phyloP scores from a whole-genome alignment of 2,113 vertebrate species.

The Peromyscus maniculatus region DNA sequence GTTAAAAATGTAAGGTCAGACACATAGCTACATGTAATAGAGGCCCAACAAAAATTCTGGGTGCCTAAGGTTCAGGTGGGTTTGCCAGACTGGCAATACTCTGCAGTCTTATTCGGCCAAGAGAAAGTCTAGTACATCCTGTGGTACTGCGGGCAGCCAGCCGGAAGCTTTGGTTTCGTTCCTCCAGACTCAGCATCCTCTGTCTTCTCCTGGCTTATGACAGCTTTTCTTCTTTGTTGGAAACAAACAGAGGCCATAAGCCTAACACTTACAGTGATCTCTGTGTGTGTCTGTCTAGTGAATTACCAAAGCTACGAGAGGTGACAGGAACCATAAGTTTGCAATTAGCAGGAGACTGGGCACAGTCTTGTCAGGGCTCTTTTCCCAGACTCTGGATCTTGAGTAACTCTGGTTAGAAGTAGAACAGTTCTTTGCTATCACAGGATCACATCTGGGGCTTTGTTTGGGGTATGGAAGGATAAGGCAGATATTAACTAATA shows the following conservation, averaged over 20 bases:
- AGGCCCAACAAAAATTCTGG: neutral
- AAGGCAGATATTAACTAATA: neutral
- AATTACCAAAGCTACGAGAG: neutral
- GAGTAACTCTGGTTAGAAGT: neutral
- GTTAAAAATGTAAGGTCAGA: neutral
- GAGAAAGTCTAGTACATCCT: neutral
- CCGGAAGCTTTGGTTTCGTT: neutral
- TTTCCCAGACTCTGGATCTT: neutral
- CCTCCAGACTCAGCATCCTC: neutral
- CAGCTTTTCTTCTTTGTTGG: neutral
- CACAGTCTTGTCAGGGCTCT: neutral
- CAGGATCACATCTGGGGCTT: neutral
- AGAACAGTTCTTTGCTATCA: neutral
- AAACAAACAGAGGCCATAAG: neutral
- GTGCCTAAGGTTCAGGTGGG: neutral
- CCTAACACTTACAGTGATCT: neutral
- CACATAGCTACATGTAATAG: neutral
- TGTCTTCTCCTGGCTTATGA: neutral
- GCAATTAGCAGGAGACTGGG: neutral
- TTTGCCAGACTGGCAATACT: neutral
- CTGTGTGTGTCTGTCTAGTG: neutral
- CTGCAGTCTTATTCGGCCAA: neutral
- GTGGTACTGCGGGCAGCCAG: neutral
- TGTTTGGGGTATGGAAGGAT: neutral
- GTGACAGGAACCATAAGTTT: neutral